Percentiles rank a stretch among this genome's conserved stretches.
These are phyloP conservation scores for Aspiorhynchus laticeps DNA, from an alignment of 2,113 vertebrate genomes.

Conservation along the genomic window DNA sequence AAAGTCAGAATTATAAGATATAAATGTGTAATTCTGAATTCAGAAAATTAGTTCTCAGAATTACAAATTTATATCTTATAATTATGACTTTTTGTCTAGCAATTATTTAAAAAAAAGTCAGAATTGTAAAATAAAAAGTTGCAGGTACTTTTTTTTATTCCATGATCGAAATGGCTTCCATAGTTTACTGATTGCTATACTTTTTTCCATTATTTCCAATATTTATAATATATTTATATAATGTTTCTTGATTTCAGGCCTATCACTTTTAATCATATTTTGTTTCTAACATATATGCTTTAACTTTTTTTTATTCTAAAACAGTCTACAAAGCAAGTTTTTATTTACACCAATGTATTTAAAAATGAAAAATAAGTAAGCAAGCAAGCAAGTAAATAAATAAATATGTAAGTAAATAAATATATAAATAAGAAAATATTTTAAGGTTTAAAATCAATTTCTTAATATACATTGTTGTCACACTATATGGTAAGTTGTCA, in stretches of 20 bases:
- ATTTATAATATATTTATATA: too few relatives aligned
- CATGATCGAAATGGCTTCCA: too few relatives aligned
- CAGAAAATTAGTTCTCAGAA: neutral
- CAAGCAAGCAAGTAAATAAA: too few relatives aligned
- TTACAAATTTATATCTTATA: too few relatives aligned
- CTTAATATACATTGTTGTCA: neutral
- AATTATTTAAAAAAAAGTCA: neutral
- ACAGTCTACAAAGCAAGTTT: neutral
- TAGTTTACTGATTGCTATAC: neutral
- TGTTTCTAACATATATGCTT: neutral
- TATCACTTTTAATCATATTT: neutral
- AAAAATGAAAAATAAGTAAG: neutral
- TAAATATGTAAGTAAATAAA: neutral
- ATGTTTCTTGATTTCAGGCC: neutral
- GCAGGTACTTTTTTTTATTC: too few relatives aligned
- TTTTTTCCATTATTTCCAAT: too few relatives aligned
- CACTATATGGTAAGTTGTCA: neutral
- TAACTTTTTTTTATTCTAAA: neutral
- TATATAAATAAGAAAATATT: neutral
- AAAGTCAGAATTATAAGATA: too few relatives aligned
- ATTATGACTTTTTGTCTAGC: neutral
- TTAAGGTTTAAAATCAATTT: neutral
- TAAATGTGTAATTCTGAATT: too few relatives aligned
- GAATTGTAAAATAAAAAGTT: too few relatives aligned
- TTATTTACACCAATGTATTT: neutral